phyloP scores from a whole-genome alignment of 2,888 invertebrate genomes.

The Latrodectus hesperus region DNA sequence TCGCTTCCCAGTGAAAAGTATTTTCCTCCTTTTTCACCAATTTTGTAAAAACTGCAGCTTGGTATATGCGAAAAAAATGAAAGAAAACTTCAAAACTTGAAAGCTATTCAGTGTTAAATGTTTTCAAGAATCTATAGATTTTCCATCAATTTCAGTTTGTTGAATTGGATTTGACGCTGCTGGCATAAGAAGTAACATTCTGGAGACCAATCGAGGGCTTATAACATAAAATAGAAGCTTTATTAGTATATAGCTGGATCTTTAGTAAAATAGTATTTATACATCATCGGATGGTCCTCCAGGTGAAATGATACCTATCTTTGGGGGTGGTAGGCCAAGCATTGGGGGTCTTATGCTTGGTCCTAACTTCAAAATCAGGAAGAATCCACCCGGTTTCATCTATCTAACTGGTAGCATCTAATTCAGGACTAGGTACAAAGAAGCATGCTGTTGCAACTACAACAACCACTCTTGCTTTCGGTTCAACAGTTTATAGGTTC shows the following conservation, averaged over 20 bases:
- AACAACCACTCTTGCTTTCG: too few species aligned
- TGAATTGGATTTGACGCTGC: constrained; percentile 67
- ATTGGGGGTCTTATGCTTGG: too few species aligned
- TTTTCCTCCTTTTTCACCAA: constrained; percentile 53
- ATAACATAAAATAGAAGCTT: constrained; percentile 61
- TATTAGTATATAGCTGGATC: constrained; percentile 15
- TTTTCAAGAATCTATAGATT: constrained; percentile 69
- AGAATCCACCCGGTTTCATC: too few species aligned
- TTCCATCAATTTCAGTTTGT: constrained; percentile 69
- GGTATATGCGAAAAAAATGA: constrained; percentile 63
- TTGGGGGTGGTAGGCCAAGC: too few species aligned
- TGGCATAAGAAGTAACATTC: constrained; percentile 67
- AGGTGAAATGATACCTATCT: too few species aligned
- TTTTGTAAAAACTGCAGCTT: constrained; percentile 67
- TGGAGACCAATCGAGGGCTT: constrained; percentile 53
- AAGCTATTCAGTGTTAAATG: constrained; percentile 69
- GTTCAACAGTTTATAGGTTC: too few species aligned
- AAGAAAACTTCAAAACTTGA: constrained; percentile 67
- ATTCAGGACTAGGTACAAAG: too few species aligned
- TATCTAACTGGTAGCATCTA: too few species aligned
- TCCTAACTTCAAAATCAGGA: too few species aligned
- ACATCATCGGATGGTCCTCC: too few species aligned
- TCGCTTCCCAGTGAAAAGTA: constrained; percentile 61
- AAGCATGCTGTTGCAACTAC: too few species aligned
- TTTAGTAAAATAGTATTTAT: too few species aligned